These are phyloP conservation scores for Gouania willdenowi DNA, from an alignment of 2,797 vertebrate genomes.

Conservation along the genomic window DNA sequence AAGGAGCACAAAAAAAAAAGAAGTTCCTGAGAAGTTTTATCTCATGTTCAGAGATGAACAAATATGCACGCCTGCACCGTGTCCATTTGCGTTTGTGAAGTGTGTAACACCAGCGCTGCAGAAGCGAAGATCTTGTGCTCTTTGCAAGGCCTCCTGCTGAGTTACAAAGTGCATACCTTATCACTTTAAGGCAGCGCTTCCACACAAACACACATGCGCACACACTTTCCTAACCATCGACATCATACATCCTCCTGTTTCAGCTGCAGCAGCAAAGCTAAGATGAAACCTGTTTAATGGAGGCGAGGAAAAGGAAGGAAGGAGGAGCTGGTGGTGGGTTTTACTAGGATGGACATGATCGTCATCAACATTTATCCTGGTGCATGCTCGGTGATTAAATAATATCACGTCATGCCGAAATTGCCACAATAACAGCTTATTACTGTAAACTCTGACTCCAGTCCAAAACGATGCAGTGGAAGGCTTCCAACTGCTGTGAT, in stretches of 20 bases:
- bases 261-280: conserved; percentile 17
- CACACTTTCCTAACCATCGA: conserved; percentile 39
- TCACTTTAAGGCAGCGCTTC: conserved; percentile 67
- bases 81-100: conserved; percentile 6
- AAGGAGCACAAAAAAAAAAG: too few species aligned
- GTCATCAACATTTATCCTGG: too few species aligned
- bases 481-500: too few species aligned
- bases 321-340: neutral
- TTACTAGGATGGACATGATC: too few species aligned
- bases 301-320: neutral
- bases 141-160: conserved; percentile 50
- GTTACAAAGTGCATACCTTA: conserved; percentile 72
- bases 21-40: too few species aligned
- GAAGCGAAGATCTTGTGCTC: conserved; percentile 43
- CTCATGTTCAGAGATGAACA: too few species aligned
- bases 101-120: conserved; percentile 50
- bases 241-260: conserved; percentile 25
- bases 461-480: too few species aligned
- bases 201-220: conserved; percentile 25
- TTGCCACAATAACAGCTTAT: too few species aligned
- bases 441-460: too few species aligned
- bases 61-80: too few species aligned
- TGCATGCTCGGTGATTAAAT: too few species aligned
- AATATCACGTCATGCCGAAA: too few species aligned
- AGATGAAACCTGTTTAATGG: conserved; percentile 58